phyloP scores from a whole-genome alignment of 2,797 vertebrate genomes.

The Clamator glandarius region DNA sequence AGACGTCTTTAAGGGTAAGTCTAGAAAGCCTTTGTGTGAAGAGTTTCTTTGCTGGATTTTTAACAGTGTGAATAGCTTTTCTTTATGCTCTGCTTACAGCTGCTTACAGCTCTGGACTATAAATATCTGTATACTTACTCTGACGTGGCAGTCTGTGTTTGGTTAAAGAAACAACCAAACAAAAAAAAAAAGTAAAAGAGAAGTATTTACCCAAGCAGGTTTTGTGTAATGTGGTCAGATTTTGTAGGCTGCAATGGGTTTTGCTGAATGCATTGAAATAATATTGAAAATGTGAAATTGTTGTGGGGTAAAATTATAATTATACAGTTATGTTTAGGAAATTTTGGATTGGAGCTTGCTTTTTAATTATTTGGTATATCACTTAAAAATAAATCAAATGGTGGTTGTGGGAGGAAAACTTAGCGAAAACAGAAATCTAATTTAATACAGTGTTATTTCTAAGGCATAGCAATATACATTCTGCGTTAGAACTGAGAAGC shows the following conservation, averaged over 20 bases:
- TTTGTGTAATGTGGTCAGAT: not conserved
- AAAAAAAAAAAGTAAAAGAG: not conserved
- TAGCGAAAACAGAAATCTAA: not conserved
- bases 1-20: not conserved
- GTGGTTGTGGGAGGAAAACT: not conserved
- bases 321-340: not conserved
- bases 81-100: slow-evolving; percentile 7
- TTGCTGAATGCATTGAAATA: not conserved
- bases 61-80: slow-evolving; percentile 14
- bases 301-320: not conserved
- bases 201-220: not conserved
- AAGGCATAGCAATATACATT: not conserved
- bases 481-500: not conserved
- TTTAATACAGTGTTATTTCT: not conserved
- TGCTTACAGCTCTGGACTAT: slow-evolving; percentile 22
- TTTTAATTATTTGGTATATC: not conserved
- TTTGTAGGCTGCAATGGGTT: not conserved
- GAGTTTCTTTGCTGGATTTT: slow-evolving; percentile 41
- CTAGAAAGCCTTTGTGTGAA: slow-evolving; percentile 32
- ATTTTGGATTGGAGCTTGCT: not conserved
- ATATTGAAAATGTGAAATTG: not conserved
- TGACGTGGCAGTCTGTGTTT: not conserved
- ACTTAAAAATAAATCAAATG: not conserved
- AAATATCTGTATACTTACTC: not conserved
- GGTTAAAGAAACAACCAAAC: not conserved